These are phyloP conservation scores for Galeopterus variegatus DNA, from an alignment of 2,113 vertebrate species.

Conservation along the genomic window DNA sequence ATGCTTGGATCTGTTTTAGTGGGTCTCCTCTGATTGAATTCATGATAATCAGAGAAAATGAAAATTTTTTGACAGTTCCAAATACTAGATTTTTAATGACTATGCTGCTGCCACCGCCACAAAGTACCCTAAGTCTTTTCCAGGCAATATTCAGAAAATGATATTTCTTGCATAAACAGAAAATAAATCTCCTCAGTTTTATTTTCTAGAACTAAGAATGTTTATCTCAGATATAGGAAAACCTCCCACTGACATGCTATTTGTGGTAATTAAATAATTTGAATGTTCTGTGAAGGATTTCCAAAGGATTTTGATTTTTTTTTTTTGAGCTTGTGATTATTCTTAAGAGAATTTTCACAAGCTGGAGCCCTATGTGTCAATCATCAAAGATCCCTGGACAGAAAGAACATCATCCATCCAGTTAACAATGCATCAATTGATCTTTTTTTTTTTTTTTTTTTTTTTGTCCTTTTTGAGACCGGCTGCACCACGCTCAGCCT, in stretches of 20 bases:
- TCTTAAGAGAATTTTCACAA: not conserved
- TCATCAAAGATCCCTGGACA: constrained; percentile 8
- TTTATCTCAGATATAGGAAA: constrained; percentile 27
- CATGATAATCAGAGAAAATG: constrained; percentile 47
- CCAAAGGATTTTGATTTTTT: constrained; percentile 16
- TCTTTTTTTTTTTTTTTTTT: no score
- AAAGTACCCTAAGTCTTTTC: constrained; percentile 30
- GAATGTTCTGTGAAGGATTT: constrained; percentile 25
- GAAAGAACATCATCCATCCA: not conserved
- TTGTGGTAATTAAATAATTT: constrained; percentile 51
- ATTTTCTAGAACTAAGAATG: constrained; percentile 9
- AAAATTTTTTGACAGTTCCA: constrained; percentile 15
- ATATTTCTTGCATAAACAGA: constrained; percentile 34
- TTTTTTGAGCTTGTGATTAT: constrained; percentile 20
- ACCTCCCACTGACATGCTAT: not conserved
- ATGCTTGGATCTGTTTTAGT: not conserved
- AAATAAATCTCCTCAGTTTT: constrained; percentile 36
- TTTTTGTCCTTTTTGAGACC: no score
- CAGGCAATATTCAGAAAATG: constrained; percentile 38
- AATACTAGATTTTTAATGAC: constrained; percentile 17
- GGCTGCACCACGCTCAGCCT: no score
- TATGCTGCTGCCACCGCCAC: not conserved
- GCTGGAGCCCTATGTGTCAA: not conserved
- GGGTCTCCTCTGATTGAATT: constrained; percentile 46
- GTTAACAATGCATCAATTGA: constrained; percentile 19